Base-by-base conservation (phyloP, 2,888 invertebrate species). In the Pardosa pseudoannulata region DNA sequence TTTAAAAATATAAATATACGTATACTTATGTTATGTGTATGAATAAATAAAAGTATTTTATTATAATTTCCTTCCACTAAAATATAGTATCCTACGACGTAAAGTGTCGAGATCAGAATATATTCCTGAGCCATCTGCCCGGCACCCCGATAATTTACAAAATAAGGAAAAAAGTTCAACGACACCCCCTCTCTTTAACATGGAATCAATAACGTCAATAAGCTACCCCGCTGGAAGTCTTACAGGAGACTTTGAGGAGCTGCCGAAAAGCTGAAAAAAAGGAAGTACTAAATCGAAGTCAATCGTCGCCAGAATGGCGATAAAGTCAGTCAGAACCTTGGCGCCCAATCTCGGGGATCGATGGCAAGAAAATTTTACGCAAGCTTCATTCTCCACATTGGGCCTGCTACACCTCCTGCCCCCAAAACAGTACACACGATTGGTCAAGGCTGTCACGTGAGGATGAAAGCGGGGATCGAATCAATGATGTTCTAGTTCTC, bases 401-500 rank as follows among this genome's bases (percentile, higher is more conserved):
- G 83, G 67, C 29, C 65, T 31, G 65, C 31, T 50, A 28, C 50
- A 72, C 73, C 68, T 80, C 36, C 50, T 41, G 67, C 50, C 67
- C 50, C 46, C 5, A n/a, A n/a, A 65, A 46, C 65, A 32, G 46
- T 70, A 71, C 67, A 76, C 76, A 72, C 56, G 50, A 83, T 83
- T 83, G 83, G 83, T 83, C 83, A 83, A 83, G 78, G 78, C 76
- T 83, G 72, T 72, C 83, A 83, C 83, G 76, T 83, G 83, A 72
- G 32, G 29, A 41, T 29, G 50, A 31, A 72, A 72, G 76, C 83
- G 76, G 76, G 83, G 75, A 72, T 41, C 71, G 46, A 83, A 83
- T 83, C 83, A 83, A 83, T 83, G 83, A 50, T 68, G 83, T 83
- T 46, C 83, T 31, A 62, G 36, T 83, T 83, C 72, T n/a, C n/a